phyloP scores from a whole-genome alignment of 2,888 invertebrate species.

The Heterodera filipjevi region DNA sequence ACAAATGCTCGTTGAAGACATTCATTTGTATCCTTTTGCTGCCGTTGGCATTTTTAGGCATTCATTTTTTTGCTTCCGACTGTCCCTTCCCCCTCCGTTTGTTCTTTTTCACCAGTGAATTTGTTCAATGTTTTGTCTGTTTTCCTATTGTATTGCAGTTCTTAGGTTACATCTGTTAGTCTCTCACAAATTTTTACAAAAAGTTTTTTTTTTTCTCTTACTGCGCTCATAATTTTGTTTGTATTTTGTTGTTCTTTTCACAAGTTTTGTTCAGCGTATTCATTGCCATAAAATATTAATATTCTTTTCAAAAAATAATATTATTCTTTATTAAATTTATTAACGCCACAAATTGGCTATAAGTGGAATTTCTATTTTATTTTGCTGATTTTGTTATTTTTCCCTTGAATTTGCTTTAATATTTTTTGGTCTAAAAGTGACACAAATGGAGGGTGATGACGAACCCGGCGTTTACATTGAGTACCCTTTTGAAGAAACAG shows the following conservation, averaged over 20 bases:
- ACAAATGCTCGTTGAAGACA: neutral
- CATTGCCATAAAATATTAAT: neutral
- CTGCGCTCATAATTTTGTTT: neutral
- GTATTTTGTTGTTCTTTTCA: neutral
- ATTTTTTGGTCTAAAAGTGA: no score
- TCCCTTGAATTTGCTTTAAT: no score
- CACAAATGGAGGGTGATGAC: slow-evolving; percentile 1
- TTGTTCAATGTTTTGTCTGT: neutral
- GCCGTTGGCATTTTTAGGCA: neutral
- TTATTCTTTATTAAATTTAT: no score
- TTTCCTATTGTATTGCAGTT: slow-evolving; percentile 12
- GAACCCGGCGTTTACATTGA: slow-evolving; percentile 57
- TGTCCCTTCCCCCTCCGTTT: neutral
- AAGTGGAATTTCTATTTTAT: neutral
- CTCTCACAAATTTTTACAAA: neutral
- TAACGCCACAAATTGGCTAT: no score
- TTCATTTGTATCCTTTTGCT: neutral
- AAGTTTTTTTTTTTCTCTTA: neutral
- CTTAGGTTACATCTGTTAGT: neutral
- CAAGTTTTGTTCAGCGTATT: neutral
- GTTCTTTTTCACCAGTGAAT: neutral
- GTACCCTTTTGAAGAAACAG: slow-evolving; percentile 63
- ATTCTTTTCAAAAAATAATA: neutral
- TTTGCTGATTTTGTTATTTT: neutral
- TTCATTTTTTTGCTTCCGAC: neutral